Evolutionary conservation across 2,888 invertebrate species (phyloP).

Genomic region (Autographa pulchrina): DNA sequence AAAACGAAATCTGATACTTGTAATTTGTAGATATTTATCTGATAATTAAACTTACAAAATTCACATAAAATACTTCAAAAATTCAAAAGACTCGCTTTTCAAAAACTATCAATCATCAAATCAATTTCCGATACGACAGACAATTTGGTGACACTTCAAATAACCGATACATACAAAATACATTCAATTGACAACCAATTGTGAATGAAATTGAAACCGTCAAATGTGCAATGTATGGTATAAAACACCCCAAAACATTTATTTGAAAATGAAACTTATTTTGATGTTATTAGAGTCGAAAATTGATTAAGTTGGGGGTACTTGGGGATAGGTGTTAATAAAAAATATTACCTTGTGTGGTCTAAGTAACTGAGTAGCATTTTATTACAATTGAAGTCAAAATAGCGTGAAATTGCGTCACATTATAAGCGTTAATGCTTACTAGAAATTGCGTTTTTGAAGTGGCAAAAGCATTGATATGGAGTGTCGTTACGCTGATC

Average conservation of each 20-base stretch:
- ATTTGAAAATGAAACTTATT: constrained; percentile 11
- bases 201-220: constrained; percentile 60
- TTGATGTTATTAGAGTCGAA: constrained; percentile 4
- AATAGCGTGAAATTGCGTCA: constrained; percentile 86
- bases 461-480: constrained; percentile 73
- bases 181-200: constrained; percentile 53
- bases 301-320: neutral
- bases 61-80: neutral
- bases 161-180: constrained; percentile 41
- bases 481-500: constrained; percentile 72
- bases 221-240: constrained; percentile 56
- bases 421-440: constrained; percentile 66
- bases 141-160: constrained; percentile 47
- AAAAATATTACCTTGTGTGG: constrained; percentile 75
- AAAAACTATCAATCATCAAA: constrained; percentile 30
- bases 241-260: constrained; percentile 13
- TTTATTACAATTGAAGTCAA: constrained; percentile 74
- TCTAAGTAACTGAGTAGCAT: constrained; percentile 80
- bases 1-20: too few species aligned
- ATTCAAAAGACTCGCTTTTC: neutral
- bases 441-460: constrained; percentile 66
- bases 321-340: constrained; percentile 6
- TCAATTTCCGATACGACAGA: constrained; percentile 48
- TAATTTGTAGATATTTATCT: neutral
- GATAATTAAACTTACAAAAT: neutral